Percentiles rank a stretch among this genome's conserved stretches.
Conservation (phyloP, 2,888 invertebrate genomes). For the Cyaniris semiargus region DNA sequence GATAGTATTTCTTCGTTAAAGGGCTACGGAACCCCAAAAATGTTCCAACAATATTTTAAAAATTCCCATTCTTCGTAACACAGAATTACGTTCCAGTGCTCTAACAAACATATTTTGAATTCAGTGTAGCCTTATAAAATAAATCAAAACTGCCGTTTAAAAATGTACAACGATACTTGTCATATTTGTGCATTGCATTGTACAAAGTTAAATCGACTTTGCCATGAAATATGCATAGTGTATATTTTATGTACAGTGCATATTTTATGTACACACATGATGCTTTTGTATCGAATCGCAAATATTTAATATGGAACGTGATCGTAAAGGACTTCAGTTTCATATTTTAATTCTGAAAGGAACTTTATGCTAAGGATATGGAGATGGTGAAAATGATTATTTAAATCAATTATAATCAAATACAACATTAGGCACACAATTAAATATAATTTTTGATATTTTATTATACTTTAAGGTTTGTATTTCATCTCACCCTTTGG, state of each 20-base stretch:
- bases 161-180: neutral
- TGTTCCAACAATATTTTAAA: neutral
- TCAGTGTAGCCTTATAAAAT: neutral
- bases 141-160: constrained; percentile 14
- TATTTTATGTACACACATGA: neutral
- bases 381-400: too few species aligned
- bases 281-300: constrained; percentile 1
- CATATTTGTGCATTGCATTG: neutral
- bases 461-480: too few species aligned
- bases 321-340: neutral
- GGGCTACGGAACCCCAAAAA: neutral
- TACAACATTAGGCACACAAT: too few species aligned
- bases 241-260: neutral
- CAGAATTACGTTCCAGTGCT: neutral
- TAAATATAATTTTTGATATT: too few species aligned
- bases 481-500: too few species aligned
- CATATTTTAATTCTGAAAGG: neutral
- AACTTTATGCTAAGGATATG: too few species aligned
- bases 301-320: constrained; percentile 22
- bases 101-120: neutral
- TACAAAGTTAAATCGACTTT: constrained; percentile 9
- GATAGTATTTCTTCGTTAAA: too few species aligned
- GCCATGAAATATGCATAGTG: neutral
- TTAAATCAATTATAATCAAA: too few species aligned
- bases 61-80: neutral